These are phyloP conservation scores for Labeo rohita DNA, from an alignment of 2,113 vertebrate genomes.

Conservation along the genomic window DNA sequence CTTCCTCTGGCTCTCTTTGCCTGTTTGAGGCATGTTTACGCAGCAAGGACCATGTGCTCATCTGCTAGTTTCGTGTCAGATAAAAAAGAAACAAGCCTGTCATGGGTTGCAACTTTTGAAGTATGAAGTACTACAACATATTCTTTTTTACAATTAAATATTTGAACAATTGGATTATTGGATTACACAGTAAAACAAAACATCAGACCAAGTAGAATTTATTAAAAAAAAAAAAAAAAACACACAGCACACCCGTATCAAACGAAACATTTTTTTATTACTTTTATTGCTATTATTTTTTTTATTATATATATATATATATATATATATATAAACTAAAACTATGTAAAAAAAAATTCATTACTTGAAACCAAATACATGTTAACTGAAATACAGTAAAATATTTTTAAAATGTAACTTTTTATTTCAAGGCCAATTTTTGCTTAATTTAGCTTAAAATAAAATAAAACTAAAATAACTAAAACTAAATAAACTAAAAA, in stretches of 20 bases:
- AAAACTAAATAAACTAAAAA: not conserved
- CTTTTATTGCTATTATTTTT: too few relatives aligned
- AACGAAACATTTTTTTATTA: not conserved
- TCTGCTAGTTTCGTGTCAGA: conserved; percentile 4
- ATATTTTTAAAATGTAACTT: not conserved
- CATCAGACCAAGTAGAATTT: not conserved
- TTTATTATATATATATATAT: too few relatives aligned
- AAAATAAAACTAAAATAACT: not conserved
- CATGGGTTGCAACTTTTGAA: not conserved
- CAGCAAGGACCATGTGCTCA: not conserved
- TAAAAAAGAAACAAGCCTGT: not conserved
- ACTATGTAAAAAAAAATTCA: not conserved
- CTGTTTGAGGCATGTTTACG: conserved; percentile 7
- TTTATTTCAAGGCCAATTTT: not conserved
- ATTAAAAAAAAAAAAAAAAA: too few relatives aligned
- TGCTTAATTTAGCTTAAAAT: not conserved
- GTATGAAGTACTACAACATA: not conserved
- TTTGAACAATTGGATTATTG: not conserved
- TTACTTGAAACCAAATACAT: not conserved
- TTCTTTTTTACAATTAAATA: not conserved
- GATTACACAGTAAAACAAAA: not conserved
- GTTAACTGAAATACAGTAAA: not conserved
- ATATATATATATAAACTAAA: not conserved
- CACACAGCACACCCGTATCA: not conserved
- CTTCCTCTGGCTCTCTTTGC: conserved; percentile 15